phyloP scores from a whole-genome alignment of 2,888 invertebrate genomes.

The Phorcus lineatus region DNA sequence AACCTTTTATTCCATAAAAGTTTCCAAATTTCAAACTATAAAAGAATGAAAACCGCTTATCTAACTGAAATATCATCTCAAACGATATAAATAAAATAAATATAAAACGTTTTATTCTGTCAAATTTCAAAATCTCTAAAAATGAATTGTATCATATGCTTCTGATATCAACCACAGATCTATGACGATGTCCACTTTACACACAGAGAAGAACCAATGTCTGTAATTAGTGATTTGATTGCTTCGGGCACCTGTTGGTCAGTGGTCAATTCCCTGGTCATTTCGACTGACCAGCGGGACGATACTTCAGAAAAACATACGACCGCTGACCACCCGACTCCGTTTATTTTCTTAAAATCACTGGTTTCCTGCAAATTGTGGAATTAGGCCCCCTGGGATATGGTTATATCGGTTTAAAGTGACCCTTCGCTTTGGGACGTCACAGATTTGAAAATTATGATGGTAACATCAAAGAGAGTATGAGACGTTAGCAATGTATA shows the following conservation, averaged over 20 bases:
- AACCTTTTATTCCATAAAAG: too few species aligned
- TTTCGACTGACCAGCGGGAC: background rate
- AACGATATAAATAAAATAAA: too few species aligned
- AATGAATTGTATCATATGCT: too few species aligned
- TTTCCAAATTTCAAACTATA: too few species aligned
- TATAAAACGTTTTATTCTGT: too few species aligned
- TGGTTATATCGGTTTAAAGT: constrained; percentile 6
- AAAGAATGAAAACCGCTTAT: too few species aligned
- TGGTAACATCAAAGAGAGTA: background rate
- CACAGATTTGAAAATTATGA: background rate
- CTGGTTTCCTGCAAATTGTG: background rate
- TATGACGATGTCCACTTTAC: too few species aligned
- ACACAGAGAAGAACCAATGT: too few species aligned
- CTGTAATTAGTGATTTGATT: background rate
- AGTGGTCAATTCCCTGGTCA: background rate
- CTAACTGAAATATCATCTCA: too few species aligned
- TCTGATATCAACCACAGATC: too few species aligned
- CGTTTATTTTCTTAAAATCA: constrained; percentile 10
- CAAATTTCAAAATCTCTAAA: too few species aligned
- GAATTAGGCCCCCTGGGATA: background rate
- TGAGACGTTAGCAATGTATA: background rate
- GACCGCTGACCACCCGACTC: background rate
- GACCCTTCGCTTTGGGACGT: background rate
- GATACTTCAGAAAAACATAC: background rate
- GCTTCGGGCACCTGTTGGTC: background rate